Conservation (phyloP, 1,140 invertebrate species). For the Diploscapter pachys region DNA sequence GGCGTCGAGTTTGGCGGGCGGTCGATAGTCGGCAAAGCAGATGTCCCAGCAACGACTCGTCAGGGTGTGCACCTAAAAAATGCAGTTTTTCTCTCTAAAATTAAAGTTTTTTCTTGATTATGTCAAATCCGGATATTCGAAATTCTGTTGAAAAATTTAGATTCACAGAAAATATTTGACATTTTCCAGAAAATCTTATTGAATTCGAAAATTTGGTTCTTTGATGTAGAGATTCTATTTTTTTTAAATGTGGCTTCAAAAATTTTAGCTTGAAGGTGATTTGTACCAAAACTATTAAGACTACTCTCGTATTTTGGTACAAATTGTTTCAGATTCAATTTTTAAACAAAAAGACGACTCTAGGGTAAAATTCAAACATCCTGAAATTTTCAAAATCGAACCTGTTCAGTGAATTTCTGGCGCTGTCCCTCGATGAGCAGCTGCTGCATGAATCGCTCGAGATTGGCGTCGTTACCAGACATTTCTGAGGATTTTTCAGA, state of each 20-base stretch:
- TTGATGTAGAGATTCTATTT: neutral
- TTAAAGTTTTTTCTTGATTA: neutral
- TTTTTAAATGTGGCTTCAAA: neutral
- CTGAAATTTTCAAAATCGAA: neutral
- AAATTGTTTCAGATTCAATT: neutral
- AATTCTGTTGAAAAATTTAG: neutral
- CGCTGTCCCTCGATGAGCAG: conserved; percentile 37
- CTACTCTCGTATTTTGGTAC: too few relatives aligned
- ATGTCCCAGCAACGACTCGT: conserved; percentile 55
- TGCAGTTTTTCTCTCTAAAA: neutral
- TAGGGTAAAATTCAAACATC: neutral
- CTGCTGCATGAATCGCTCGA: conserved; percentile 32
- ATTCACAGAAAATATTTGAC: neutral
- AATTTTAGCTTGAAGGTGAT: neutral
- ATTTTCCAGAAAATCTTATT: neutral
- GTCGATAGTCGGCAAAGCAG: conserved; percentile 51
- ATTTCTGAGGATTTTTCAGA: conserved; percentile 7
- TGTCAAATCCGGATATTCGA: neutral
- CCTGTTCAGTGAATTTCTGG: conserved; percentile 43
- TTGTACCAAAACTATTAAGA: too few relatives aligned
- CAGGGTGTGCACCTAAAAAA: conserved; percentile 44
- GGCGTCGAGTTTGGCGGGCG: conserved; percentile 47
- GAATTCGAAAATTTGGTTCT: neutral
- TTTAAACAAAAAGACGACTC: neutral
- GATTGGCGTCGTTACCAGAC: conserved; percentile 26